phyloP scores from a whole-genome alignment of 1,140 invertebrate species.

The Mercenaria mercenaria region DNA sequence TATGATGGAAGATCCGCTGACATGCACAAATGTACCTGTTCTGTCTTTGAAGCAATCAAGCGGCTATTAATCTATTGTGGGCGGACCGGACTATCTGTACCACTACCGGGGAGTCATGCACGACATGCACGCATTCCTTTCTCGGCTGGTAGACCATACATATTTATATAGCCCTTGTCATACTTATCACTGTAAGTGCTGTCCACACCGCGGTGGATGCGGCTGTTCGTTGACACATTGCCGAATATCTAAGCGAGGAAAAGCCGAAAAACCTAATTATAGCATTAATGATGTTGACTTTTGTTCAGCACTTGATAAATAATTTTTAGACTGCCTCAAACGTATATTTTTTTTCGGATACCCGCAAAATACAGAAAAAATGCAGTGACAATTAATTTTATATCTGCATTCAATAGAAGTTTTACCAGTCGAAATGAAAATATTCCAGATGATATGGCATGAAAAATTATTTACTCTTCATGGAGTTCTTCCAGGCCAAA shows the following conservation, averaged over 20 bases:
- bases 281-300: background rate
- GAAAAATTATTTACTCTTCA: too few species aligned
- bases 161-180: background rate
- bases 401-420: too few species aligned
- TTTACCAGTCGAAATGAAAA: too few species aligned
- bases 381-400: too few species aligned
- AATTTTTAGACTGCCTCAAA: too few species aligned
- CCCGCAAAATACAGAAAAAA: too few species aligned
- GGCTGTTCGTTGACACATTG: background rate
- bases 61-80: background rate
- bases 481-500: too few species aligned
- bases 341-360: too few species aligned
- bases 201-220: background rate
- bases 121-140: conserved; percentile 1
- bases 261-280: background rate
- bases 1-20: too few species aligned
- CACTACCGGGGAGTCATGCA: background rate
- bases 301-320: too few species aligned
- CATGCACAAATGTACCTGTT: background rate
- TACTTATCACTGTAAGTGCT: background rate
- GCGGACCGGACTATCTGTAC: background rate
- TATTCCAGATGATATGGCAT: too few species aligned
- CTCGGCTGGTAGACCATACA: background rate
- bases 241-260: background rate
- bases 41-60: background rate